Percentiles rank a stretch among this genome's conserved stretches.
phyloP scores from a whole-genome alignment of 2,113 vertebrate genomes.

The Chamaea fasciata region DNA sequence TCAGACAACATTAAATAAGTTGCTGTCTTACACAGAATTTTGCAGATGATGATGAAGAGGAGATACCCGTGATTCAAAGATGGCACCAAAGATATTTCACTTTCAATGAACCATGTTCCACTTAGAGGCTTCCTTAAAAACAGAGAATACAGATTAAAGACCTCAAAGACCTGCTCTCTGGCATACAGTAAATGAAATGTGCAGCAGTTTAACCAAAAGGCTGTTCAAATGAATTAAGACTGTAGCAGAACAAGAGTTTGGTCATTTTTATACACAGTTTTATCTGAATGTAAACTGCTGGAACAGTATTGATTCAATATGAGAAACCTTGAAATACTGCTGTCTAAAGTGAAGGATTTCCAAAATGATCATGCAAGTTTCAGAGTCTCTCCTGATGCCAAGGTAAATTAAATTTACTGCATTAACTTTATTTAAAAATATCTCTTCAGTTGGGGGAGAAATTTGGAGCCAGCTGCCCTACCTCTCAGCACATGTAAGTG shows the following conservation, averaged over 20 bases:
- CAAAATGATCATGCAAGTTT: neutral
- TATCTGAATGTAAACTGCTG: neutral
- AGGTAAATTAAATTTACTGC: neutral
- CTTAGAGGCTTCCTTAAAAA: neutral
- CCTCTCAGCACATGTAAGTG: constrained; percentile 13
- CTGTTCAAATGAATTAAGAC: neutral
- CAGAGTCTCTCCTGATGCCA: neutral
- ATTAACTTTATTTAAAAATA: constrained; percentile 5
- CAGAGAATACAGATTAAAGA: neutral
- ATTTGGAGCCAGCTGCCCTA: neutral
- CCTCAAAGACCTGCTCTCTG: neutral
- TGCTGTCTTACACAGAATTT: neutral
- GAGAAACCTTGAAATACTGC: neutral
- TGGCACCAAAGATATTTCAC: neutral
- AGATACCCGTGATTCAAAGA: neutral
- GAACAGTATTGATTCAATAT: neutral
- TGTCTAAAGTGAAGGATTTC: neutral
- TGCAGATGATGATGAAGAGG: neutral
- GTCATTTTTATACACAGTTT: neutral
- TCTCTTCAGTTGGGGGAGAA: neutral
- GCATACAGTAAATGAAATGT: neutral
- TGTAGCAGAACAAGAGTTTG: neutral
- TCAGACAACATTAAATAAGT: neutral
- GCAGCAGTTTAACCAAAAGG: neutral
- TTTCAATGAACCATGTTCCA: neutral